A percentile compares a stretch with the other conserved stretches of the same genome.
phyloP scores from a whole-genome alignment of 2,888 invertebrate genomes.

The Chirona hameri region DNA sequence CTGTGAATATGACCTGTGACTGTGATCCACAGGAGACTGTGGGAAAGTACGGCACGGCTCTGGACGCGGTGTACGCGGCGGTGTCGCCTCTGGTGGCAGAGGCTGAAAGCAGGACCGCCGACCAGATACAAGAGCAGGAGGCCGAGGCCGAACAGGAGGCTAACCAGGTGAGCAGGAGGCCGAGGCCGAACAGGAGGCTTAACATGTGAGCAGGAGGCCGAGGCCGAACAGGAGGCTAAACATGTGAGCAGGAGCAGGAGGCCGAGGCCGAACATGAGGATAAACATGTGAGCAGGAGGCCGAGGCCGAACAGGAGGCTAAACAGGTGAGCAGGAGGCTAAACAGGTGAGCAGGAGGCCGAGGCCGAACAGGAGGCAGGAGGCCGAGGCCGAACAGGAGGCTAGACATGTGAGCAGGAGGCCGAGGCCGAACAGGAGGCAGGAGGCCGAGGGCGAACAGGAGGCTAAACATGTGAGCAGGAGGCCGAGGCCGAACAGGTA shows the following conservation, averaged over 20 bases:
- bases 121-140: background rate
- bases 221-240: background rate
- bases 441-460: background rate
- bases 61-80: background rate
- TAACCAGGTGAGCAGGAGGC: too few relatives aligned
- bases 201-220: background rate
- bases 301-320: background rate
- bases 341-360: background rate
- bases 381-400: background rate
- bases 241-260: background rate
- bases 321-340: too few relatives aligned
- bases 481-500: background rate
- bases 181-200: background rate
- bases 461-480: background rate
- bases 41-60: conserved; percentile 1
- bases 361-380: background rate
- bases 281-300: background rate
- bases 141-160: background rate
- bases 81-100: conserved; percentile 25
- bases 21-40: background rate
- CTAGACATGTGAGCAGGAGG: too few relatives aligned
- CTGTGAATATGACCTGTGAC: background rate
- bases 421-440: background rate
- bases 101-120: background rate
- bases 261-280: background rate